Evolutionary conservation across 2,797 vertebrate genomes (phyloP).

Genomic region (Sylvia borin): DNA sequence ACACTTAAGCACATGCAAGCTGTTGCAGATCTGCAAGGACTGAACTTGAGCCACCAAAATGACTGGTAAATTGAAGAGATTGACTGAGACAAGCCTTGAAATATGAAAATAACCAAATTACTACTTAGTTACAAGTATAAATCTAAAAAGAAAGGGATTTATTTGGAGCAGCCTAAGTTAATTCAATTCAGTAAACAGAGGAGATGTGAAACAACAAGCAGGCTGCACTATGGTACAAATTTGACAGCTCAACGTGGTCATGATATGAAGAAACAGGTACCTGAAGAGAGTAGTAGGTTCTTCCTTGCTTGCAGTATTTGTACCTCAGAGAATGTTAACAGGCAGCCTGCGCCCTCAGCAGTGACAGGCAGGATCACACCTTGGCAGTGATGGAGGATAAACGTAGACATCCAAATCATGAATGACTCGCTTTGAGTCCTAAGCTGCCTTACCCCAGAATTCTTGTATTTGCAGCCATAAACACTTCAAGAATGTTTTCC

Average conservation of each 20-base stretch:
- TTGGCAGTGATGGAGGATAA: background rate
- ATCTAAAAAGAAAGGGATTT: background rate
- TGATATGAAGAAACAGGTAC: background rate
- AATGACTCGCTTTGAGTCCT: background rate
- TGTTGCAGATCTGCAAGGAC: background rate
- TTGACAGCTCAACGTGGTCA: background rate
- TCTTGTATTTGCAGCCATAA: background rate
- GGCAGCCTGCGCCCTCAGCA: background rate
- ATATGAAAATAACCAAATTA: background rate
- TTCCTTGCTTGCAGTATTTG: background rate
- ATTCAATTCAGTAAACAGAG: background rate
- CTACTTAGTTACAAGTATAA: background rate
- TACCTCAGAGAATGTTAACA: background rate
- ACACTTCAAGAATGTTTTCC: background rate
- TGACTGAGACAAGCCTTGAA: constrained; percentile 23
- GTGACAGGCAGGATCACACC: background rate
- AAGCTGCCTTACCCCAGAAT: background rate
- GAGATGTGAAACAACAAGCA: background rate
- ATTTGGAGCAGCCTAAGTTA: background rate
- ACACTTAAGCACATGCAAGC: background rate
- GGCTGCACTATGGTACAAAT: background rate
- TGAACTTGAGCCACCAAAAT: constrained; percentile 24
- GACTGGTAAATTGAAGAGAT: constrained; percentile 13
- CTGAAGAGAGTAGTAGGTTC: background rate
- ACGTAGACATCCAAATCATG: background rate